Base-by-base conservation (phyloP, 2,888 invertebrate genomes). In the Sarcophaga rosellei region DNA sequence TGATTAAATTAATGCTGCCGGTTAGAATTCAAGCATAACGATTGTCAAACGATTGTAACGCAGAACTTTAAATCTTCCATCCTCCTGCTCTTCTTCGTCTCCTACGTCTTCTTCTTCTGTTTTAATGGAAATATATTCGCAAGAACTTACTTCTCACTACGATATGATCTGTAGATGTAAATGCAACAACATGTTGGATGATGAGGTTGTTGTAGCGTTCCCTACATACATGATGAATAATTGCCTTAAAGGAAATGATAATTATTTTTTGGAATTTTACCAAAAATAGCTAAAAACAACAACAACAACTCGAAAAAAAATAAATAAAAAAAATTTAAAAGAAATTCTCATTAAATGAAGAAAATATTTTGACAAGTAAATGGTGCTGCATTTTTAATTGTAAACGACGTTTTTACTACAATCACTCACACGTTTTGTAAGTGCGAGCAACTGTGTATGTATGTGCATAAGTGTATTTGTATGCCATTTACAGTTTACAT, bases 201-300 rank as follows among this genome's bases (percentile, higher is more conserved):
- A 17, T 70, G n/a, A 57, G 21, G 15, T 15, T 47, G 45, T 61
- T 23, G 57, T 21, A 59, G 66, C 47, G 25, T 77, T 81, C 57
- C 25, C 79, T 65, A 65, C 89, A 53, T 89, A 89, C 89, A 53
- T 89, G 89, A 89, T 86, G 84, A 86, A 47, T 86, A 70, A 78
- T 86, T 84, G 86, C 86, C 70, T 78, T 81, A 66, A 89, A 90
- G 91, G 90, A 91, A 91, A 90, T 90, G 90, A 91, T 91, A 91
- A 92, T 91, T 90, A 89, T 89, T 92, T 90, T 90, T 90, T 89
- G 91, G 91, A 92, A 91, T 89, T 90, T 85, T 88, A 90, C 90
- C 91, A 89, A 91, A 92, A 92, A 92, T 92, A 92, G 91, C 89
- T 88, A 84, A 47, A 0, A 35, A 35, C 8, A 35, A 35, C 35